Base-by-base conservation (phyloP, 2,888 invertebrate genomes). In the Monopis laevigella region DNA sequence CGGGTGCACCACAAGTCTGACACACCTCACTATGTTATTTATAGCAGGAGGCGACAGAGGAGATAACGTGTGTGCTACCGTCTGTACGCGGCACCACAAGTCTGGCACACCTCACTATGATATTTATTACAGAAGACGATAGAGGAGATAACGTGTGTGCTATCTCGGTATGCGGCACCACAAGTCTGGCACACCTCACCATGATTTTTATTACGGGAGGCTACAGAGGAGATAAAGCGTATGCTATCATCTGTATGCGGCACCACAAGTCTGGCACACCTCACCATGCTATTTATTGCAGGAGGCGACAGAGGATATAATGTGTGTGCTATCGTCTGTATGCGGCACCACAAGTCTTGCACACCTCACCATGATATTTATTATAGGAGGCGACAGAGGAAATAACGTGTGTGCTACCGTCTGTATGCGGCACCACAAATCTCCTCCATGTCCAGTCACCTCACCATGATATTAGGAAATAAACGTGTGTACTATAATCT, bases 401-500 rank as follows among this genome's bases (percentile, higher is more conserved):
- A 62, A 90, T 92, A 63, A 86, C 88, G 27, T 81, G 82, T 13
- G 87, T 88, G 16, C 65, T 93, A 46, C 88, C 92, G 4, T 82
- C 85, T 7, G 89, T 92, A 11, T 92, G 92, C 53, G 86, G 87
- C 13, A 89, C 90, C 1, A 84, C 87, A 2, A 89, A 91, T 59
- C 72, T 93, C 46, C 93, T 93, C 21, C n/a, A n/a, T n/a, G n/a
- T n/a, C n/a, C n/a, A n/a, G n/a, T n/a, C 90, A 91, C 58, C 82
- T 93, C 43, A 88, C 90, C 39, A 89, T 93, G 82, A 88, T 90
- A 55, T 93, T 93, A n/a, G n/a, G n/a, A n/a, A n/a, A n/a, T n/a
- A n/a, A n/a, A n/a, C n/a, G n/a, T n/a, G n/a, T n/a, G n/a, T n/a
- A n/a, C n/a, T n/a, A n/a, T n/a, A n/a, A n/a, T n/a, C n/a, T n/a